Base-by-base conservation (phyloP, 2,113 vertebrate genomes). In the Rhinolophus ferrumequinum region DNA sequence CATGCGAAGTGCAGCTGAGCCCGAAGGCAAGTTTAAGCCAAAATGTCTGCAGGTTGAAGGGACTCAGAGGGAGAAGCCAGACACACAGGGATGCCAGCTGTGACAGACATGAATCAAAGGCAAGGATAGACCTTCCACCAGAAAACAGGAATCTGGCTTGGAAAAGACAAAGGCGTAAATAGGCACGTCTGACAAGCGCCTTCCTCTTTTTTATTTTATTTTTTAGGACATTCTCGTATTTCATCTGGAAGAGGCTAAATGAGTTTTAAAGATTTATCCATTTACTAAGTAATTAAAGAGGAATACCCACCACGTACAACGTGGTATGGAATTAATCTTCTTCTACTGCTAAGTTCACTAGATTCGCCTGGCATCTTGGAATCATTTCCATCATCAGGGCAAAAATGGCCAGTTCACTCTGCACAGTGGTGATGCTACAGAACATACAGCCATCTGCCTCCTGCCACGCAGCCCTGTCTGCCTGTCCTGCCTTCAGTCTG, bases 341-440 rank as follows among this genome's bases (percentile, higher is more conserved):
- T 38, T 35, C 60, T 38, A 3, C 14, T 8, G 41, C 73, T 41
- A 28, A 28, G 11, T 24, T 2, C 12, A 21, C 0, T 4, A 21
- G 28, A 15, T 58, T 24, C 30, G 8, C 60, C 30, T 5, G 3
- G 33, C 44, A 58, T 10, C 52, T 52, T n/a, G 10, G 80, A 44
- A 86, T 14, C 6, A 0, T 16, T 15, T 70, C 28, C 38, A 26
- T 1, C 47, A 19, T 26, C 28, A 16, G 26, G 1, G 6, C 6
- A 13, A 24, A 54, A 30, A 38, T 0, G 24, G 26, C 50, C 11
- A 9, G 52, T 28, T 58, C 19, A 5, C 41, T 2, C 35, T 26
- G n/a, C 8, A 30, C 1, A 1, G 28, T 0, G 21, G n/a, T 0
- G 11, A 0, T 1, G 8, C 44, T 5, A 1, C 41, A 26, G 14